Evolutionary conservation across 1,140 invertebrate species (phyloP), one percentile per base, ranked within the genome.

Genomic region (Dysdera silvatica): DNA sequence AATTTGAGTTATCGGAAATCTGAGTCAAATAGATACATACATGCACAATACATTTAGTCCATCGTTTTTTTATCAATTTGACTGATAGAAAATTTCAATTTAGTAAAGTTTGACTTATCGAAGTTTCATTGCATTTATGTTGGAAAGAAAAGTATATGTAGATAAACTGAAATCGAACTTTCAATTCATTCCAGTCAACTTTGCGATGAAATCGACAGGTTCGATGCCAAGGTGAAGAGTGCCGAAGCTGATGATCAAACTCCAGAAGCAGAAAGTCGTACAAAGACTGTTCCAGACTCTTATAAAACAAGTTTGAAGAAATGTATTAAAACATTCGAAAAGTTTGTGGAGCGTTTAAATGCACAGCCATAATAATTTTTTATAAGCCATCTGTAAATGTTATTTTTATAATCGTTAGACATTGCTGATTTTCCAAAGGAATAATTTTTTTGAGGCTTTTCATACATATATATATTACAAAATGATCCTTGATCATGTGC

Each of bases 191-290:
- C 7, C 18, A 63, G 61, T 43, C 47, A 53, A 33, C 32, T 63
- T 12, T 56, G 52, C 45, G 49, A 31, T 31, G 61, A 63, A 37
- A 63, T 63, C n/a, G 61, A 63, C 51, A 40, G 45, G 16, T 63
- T 37, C 49, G 51, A 63, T 56, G 52, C 43, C 10, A 48, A 43
- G n/a, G 3, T 63, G 10, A 48, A 49, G 33, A 47, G 31, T n/a
- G 33, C 23, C n/a, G 31, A 43, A 35, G 14, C 37, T 45, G 49
- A 61, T 14, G 43, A 48, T n/a, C 23, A 5, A 18, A 37, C 23
- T 20, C n/a, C 12, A 31, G 48, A 32, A 10, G n/a, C n/a, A 0
- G 28, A 59, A 37, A 32, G 23, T 37, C 5, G 29, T 14, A 12
- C 14, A 5, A 63, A 56, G 49, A 49, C 56, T 49, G 51, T 48